Conservation (phyloP, 1,140 invertebrate genomes). For the Tetramorium parvispinum region DNA sequence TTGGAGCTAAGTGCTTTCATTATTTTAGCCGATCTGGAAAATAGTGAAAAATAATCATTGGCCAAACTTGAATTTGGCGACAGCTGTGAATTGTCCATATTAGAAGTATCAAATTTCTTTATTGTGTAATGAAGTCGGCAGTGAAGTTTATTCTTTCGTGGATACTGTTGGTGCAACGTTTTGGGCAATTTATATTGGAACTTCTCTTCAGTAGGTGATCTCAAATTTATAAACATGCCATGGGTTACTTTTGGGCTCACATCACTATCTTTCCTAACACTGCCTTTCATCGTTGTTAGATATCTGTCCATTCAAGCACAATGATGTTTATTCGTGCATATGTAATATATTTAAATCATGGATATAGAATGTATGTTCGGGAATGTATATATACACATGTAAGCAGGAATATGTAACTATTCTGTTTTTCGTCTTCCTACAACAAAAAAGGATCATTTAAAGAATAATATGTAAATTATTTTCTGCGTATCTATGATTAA, state of each 20-base stretch:
- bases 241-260: slow-evolving; percentile 62
- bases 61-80: slow-evolving; percentile 65
- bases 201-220: slow-evolving; percentile 65
- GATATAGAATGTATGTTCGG: neutral
- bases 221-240: slow-evolving; percentile 69
- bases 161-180: slow-evolving; percentile 69
- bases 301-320: slow-evolving; percentile 60
- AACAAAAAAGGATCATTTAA: slow-evolving; percentile 6
- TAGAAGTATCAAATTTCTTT: slow-evolving; percentile 76
- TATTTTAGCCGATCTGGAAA: slow-evolving; percentile 81
- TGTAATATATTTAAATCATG: slow-evolving; percentile 18
- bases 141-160: slow-evolving; percentile 64
- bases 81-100: slow-evolving; percentile 60
- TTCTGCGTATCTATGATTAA: neutral
- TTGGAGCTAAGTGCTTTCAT: slow-evolving; percentile 78
- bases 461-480: neutral
- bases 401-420: neutral
- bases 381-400: neutral
- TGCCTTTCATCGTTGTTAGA: slow-evolving; percentile 47
- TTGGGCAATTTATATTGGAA: slow-evolving; percentile 65
- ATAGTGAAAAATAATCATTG: slow-evolving; percentile 44
- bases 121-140: slow-evolving; percentile 68
- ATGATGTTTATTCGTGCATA: slow-evolving; percentile 28
- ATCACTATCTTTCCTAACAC: slow-evolving; percentile 65
- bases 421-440: neutral